Evolutionary conservation across 2,113 vertebrate genomes (phyloP), one percentile per base, ranked within the genome.

Genomic region (Smithornis capensis): DNA sequence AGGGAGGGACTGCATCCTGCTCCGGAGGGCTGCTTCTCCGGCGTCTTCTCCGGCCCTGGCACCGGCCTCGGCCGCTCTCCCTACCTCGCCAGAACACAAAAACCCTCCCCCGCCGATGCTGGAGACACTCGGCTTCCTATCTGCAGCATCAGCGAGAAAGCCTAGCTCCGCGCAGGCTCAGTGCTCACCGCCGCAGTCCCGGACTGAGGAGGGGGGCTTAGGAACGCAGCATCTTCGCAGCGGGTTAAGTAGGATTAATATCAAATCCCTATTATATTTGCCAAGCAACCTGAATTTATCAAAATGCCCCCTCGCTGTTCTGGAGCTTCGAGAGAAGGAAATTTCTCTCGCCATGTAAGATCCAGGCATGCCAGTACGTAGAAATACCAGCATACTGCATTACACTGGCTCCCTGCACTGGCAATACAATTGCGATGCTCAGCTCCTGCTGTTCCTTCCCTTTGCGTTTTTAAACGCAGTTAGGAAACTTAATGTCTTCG

Each of bases 121-220:
- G 42, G 62, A 90, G 88, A 92, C 83, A 64, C 92, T 68, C 45
- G 17, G 90, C 80, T 91, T 87, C 35, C 37, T 94, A 98, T 98
- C 97, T 98, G 98, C 98, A 98, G 98, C 98, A 97, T 98, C 98
- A 98, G 98, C 98, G 91, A 97, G 97, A 98, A 98, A 94, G 91
- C 86, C 69, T 50, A 45, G 81, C 77, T 57, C 85, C 84, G 98
- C 98, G 98, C 98, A 98, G 97, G 63, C 98, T 97, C 98, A 96
- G 95, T 98, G 92, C 31, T 93, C 88, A 95, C 95, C 91, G 96
- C 98, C 98, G 98, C 98, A 98, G 98, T 98, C 96, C 95, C 92
- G 87, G 96, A 88, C 93, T 86, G 86, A 97, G 95, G 96, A 64
- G 80, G 94, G 67, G 92, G 84, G 81, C 9, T 96, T 45, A 62